A percentile compares a stretch with the other conserved stretches of the same genome.
phyloP scores from a whole-genome alignment of 2,888 invertebrate species.

The Synanthedon myopaeformis region DNA sequence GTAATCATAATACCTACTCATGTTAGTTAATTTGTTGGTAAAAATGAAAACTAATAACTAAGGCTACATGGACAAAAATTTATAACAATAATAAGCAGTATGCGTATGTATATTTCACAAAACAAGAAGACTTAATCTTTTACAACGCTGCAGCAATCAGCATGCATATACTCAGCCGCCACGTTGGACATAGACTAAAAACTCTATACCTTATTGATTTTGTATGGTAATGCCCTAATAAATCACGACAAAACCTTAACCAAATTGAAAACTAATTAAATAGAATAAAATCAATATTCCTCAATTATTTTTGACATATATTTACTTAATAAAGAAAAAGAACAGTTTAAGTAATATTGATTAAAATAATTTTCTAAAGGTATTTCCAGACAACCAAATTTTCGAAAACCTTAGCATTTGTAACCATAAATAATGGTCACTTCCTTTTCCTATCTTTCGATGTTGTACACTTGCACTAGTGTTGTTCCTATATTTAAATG shows the following conservation, averaged over 20 bases:
- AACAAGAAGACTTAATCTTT: constrained; percentile 50
- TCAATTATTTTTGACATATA: too few relatives aligned
- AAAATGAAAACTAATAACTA: constrained; percentile 38
- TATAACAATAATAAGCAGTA: constrained; percentile 14
- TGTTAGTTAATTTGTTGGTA: constrained; percentile 43
- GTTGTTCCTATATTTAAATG: not conserved
- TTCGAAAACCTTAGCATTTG: not conserved
- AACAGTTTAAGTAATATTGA: too few relatives aligned
- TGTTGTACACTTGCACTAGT: constrained; percentile 22
- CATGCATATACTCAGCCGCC: constrained; percentile 28
- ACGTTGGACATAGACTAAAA: constrained; percentile 57
- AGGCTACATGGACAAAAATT: constrained; percentile 20
- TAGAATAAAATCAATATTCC: too few relatives aligned
- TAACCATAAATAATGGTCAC: constrained; percentile 7
- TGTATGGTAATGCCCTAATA: not conserved
- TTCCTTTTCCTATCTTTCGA: constrained; percentile 37
- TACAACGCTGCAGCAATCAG: constrained; percentile 3
- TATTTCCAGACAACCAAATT: not conserved
- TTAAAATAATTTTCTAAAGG: too few relatives aligned
- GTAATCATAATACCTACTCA: constrained; percentile 71
- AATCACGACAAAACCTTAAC: not conserved
- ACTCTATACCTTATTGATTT: not conserved
- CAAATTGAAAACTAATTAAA: too few relatives aligned
- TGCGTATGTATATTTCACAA: constrained; percentile 37
- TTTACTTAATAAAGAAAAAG: too few relatives aligned